Evolutionary conservation across 2,797 vertebrate genomes (phyloP).

Genomic region (Calcarius lapponicus): DNA sequence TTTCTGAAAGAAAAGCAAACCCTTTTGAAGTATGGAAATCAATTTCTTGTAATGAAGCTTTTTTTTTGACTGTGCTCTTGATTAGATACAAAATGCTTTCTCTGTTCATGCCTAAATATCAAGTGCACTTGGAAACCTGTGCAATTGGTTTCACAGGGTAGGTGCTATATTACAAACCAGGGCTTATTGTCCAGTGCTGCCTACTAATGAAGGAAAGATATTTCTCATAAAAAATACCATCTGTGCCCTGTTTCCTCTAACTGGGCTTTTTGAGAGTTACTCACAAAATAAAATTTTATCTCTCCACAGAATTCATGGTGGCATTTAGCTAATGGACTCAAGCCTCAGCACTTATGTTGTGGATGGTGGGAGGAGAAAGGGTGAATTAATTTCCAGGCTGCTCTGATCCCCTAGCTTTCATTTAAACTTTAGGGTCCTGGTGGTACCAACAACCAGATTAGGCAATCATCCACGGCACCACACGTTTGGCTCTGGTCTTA

Average conservation of each 20-base stretch:
- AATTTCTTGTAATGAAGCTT: not conserved
- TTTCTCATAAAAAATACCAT: conserved; percentile 4
- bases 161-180: conserved; percentile 1
- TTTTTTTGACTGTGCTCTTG: not conserved
- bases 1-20: not conserved
- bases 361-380: not conserved
- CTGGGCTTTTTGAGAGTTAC: not conserved
- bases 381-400: not conserved
- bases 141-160: not conserved
- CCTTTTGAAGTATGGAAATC: not conserved
- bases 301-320: not conserved
- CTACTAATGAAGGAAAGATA: conserved; percentile 40
- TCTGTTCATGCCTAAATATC: not conserved
- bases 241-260: not conserved
- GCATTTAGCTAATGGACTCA: not conserved
- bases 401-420: not conserved
- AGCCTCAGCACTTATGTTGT: not conserved
- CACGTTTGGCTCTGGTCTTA: accelerated
- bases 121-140: not conserved
- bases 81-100: not conserved
- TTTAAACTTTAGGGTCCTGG: not conserved
- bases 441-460: not conserved
- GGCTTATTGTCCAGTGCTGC: not conserved
- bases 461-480: not conserved
- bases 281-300: not conserved